These are phyloP conservation scores for Lepus americanus DNA, from an alignment of 2,113 vertebrate species.

Conservation along the genomic window DNA sequence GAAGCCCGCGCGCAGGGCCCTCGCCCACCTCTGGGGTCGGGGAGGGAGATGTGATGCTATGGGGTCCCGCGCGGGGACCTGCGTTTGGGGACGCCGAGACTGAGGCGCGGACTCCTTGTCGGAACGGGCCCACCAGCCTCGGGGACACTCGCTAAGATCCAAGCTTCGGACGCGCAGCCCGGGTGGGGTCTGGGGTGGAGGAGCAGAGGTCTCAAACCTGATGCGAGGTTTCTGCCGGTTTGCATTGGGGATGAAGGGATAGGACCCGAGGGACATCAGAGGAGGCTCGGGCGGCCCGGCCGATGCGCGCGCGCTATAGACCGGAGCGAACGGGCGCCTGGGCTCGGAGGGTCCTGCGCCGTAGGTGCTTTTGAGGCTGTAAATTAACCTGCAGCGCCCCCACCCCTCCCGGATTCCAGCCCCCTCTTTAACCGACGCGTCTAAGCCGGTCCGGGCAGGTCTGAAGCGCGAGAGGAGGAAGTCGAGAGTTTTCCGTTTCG, in stretches of 20 bases:
- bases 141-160: not conserved
- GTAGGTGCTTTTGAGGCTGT: not conserved
- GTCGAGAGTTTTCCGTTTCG: not conserved
- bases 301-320: rapidly evolving
- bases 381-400: not conserved
- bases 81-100: not conserved
- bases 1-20: not conserved
- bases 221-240: not conserved
- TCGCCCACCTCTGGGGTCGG: rapidly evolving
- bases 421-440: rapidly evolving
- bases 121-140: rapidly evolving
- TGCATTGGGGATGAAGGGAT: not conserved
- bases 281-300: rapidly evolving
- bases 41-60: not conserved
- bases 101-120: not conserved
- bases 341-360: rapidly evolving
- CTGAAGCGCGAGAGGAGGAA: not conserved
- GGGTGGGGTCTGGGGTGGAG: rapidly evolving
- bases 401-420: not conserved
- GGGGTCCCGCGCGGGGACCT: rapidly evolving
- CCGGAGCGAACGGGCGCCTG: rapidly evolving
- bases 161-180: rapidly evolving
- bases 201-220: not conserved
- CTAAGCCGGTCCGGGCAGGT: not conserved
- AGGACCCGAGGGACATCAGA: no score